Base-by-base conservation (phyloP, 2,113 vertebrate genomes). In the Paramisgurnus dabryanus region DNA sequence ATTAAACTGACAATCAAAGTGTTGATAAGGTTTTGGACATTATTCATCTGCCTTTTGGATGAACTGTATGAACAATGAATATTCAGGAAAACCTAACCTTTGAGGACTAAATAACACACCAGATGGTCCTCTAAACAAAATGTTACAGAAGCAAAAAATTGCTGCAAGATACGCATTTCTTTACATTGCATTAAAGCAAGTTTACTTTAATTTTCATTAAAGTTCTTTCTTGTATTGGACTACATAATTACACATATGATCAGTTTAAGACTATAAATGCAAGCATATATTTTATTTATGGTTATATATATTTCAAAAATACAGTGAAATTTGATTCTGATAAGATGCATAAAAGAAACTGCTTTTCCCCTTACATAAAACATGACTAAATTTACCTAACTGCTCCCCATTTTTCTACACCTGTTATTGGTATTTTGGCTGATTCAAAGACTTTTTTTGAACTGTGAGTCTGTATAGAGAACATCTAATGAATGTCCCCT, bases 11-110 rank as follows among this genome's bases (percentile, higher is more conserved):
- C 22, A 22, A 22, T 22, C 18, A 41, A 15, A 63, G 43, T 49
- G 65, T 50, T 12, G 80, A 81, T 57, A 75, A 73, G n/a, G 40
- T 60, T 2, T 5, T 60, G 39, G 55, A n/a, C 58, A 60, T 73
- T 61, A 61, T 72, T 71, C 15, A 57, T 57, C 15, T 57, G 34
- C 34, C 69, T 12, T 69, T 69, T 57, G 70, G 6, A 53, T 65
- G 39, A 60, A 81, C 53, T 10, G 17, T 11, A 57, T 60, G 50
- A 50, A 67, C 70, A 66, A 17, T 76, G 55, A 50, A 49, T 76
- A 67, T 58, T 40, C 63, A 75, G 7, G 12, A 79, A 53, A 63
- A 5, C 13, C 11, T 73, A 11, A 39, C 13, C 67, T 18, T 18
- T 15, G 34, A 34, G 27, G 7, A 58, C 11, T 58, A 43, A 65